phyloP scores from a whole-genome alignment of 2,113 vertebrate species.

The Brachypodius melanocephalos region DNA sequence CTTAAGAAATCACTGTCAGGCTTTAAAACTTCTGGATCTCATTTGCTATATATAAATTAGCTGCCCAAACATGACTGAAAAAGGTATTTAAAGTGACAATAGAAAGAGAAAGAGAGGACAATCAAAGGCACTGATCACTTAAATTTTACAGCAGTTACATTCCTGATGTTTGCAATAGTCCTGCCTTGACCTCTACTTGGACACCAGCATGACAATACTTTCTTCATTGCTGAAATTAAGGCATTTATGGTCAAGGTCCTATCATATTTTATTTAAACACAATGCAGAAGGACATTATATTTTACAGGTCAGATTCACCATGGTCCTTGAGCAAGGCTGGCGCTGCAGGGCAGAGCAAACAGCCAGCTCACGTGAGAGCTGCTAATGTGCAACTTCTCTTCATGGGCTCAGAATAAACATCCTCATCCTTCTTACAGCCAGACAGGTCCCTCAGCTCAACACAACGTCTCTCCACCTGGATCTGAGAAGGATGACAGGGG shows the following conservation, averaged over 20 bases:
- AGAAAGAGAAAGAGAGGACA: neutral
- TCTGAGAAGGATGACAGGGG: neutral
- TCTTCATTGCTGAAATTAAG: neutral
- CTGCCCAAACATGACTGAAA: neutral
- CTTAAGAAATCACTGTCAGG: neutral
- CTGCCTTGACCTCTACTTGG: neutral
- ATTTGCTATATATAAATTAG: neutral
- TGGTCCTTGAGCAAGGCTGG: neutral
- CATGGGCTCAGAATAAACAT: neutral
- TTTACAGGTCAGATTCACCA: neutral
- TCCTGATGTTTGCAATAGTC: neutral
- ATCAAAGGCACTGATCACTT: neutral
- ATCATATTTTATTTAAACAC: slow-evolving; percentile 29
- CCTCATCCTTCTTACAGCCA: neutral
- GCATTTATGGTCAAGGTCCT: neutral
- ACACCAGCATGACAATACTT: neutral
- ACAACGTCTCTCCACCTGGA: neutral
- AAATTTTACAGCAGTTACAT: neutral
- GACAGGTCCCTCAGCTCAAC: neutral
- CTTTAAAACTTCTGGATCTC: neutral
- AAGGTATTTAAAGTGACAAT: neutral
- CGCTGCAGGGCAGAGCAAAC: neutral
- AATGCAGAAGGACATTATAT: neutral
- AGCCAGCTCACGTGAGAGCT: neutral
- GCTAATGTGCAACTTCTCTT: neutral